Evolutionary conservation across 2,113 vertebrate genomes (phyloP), one percentile per base, ranked within the genome.

Genomic region (Danionella cerebrum): DNA sequence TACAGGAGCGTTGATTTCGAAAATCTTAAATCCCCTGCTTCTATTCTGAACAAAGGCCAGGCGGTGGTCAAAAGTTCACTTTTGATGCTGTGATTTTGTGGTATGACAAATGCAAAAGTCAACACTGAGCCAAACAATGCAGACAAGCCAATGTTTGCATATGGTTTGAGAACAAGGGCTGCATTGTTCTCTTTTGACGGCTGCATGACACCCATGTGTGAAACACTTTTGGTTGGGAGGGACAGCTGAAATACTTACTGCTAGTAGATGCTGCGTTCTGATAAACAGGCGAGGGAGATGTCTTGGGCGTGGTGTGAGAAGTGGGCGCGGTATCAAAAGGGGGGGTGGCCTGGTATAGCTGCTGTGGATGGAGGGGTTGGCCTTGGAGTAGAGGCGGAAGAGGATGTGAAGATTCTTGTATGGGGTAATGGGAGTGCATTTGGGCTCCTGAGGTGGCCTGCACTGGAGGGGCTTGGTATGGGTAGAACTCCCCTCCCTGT

Each of bases 161-260:
- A 18, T 22, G 10, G 21, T 1, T 27, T 60, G 10, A 48, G 9
- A 16, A 55, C 51, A 31, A 73, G 36, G 24, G 24, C 18, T 27
- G 35, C 10, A 27, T 10, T 64, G 21, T 64, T 54, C 50, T 21
- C 44, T 31, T 10, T 6, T 52, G 39, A 64, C 6, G 25, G 16
- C 9, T 51, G 45, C 38, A 42, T 45, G 22, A 59, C 39, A 60
- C 66, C 47, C 66, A 18, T 64, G 50, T 42, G 50, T 35, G 24
- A 18, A 55, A 55, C 24, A 35, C 38, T 50, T 33, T 44, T 54
- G 18, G 21, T 6, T 25, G 16, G 48, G 45, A 1, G 33, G 39
- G 25, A 29, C 55, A 67, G 41, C 39, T 58, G 16, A 79, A 79
- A 88, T 92, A 96, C 93, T 96, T 94, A 96, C 93, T 91, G 86